Conservation (phyloP, 1,140 invertebrate species). For the Leptopilina clavipes region DNA sequence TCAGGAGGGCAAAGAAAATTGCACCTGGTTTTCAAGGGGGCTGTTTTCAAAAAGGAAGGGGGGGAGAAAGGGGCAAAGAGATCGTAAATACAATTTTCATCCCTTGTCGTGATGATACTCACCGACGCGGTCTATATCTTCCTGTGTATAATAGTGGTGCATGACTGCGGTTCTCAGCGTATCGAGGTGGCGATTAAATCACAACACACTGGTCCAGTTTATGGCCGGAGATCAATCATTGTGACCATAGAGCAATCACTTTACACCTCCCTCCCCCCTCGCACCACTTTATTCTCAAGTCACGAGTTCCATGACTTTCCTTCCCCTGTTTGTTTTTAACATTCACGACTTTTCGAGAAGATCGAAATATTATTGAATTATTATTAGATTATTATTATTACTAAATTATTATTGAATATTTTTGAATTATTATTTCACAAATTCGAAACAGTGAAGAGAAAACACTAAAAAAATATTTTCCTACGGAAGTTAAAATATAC, state of each 20-base stretch:
- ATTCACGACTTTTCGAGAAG: no score
- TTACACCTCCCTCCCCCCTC: no score
- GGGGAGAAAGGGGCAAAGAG: neutral
- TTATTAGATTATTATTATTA: no score
- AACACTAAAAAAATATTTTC: no score
- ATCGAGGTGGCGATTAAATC: slow-evolving; percentile 61
- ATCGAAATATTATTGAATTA: no score
- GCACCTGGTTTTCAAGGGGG: no score
- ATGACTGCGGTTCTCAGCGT: slow-evolving; percentile 54
- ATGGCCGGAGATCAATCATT: slow-evolving; percentile 60
- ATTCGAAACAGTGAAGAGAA: no score
- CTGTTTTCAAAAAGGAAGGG: neutral
- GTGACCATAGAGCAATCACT: slow-evolving; percentile 60
- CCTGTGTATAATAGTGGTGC: slow-evolving; percentile 67
- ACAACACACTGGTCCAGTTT: slow-evolving; percentile 56
- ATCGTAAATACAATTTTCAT: slow-evolving; percentile 1
- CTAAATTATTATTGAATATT: no score
- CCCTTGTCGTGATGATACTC: slow-evolving; percentile 46
- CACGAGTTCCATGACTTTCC: slow-evolving; percentile 43
- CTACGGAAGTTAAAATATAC: no score
- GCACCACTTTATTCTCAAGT: slow-evolving; percentile 53
- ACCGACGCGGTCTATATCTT: slow-evolving; percentile 68
- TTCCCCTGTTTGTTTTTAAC: no score
- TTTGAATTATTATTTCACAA: no score
- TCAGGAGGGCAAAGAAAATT: neutral